Base-by-base conservation (phyloP, 1,140 invertebrate species). In the Coelopa frigida region DNA sequence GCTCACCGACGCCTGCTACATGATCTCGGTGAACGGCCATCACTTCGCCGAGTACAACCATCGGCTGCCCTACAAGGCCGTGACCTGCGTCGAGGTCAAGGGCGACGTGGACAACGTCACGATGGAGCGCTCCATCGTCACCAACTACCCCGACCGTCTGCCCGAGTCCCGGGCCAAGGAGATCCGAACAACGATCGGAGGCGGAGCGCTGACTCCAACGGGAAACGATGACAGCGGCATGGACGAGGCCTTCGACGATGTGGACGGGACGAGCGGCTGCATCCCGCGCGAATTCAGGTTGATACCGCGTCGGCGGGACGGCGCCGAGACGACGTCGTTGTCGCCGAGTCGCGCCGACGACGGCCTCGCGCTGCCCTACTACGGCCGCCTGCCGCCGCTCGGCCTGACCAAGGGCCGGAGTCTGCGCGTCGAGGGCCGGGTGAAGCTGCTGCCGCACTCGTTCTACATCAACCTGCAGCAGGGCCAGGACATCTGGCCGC, bases 41-140 rank as follows among this genome's bases (percentile, higher is more conserved):
- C 83, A 87, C 58, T 83, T 85, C 57, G 78, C 79, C 50, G 73
- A 79, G n/a, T 88, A 81, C 54, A 49, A 56, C 2, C 82, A 85
- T 57, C 71, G 84, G 49, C 53, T 83, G 3, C 75, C 81, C 5
- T 66, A 78, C 20, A 59, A 71, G 21, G 71, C 72, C 26, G 68
- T 83, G 15, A 72, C 63, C 3, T 57, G 63, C 29, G 39, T 85
- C n/a, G 63, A 77, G 46, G 69, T 83, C 5, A 74, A 79, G 46
- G 83, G 82, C 6, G 75, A 78, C 35, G 62, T 83, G 2, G 72
- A 75, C 44, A 70, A 76, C 14, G 59, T 70, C 1, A 61, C 59
- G 49, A 68, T 72, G 51, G 59, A 72, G 18, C 65, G 73, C 11
- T 60, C 56, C 1, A 55, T 55, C 39, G 56, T 74, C 6, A 46